Conservation (phyloP, 2,113 vertebrate species). For the Apistogramma diplotaenia region DNA sequence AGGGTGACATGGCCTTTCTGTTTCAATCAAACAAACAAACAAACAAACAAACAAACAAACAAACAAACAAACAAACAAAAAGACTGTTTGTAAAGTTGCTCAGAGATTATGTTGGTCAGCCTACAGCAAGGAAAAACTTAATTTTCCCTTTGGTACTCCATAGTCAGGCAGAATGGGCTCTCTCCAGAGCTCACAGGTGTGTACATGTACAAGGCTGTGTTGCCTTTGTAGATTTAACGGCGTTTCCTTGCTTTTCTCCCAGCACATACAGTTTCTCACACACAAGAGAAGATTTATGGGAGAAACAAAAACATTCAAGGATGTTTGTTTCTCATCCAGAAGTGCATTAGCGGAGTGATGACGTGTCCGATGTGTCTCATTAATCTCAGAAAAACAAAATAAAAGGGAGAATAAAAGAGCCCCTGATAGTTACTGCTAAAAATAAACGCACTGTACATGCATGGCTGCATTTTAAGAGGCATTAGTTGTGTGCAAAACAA, state of each 20-base stretch:
- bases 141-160: neutral
- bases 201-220: neutral
- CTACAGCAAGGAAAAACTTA: neutral
- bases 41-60: neutral
- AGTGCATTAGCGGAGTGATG: neutral
- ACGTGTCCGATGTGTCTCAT: neutral
- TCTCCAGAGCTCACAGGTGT: neutral
- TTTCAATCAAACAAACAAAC: neutral
- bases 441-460: neutral
- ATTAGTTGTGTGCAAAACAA: neutral
- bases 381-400: neutral
- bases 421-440: neutral
- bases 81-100: neutral
- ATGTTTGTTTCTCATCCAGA: slow-evolving; percentile 10
- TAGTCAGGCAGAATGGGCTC: neutral
- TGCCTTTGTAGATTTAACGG: neutral
- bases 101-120: slow-evolving; percentile 13
- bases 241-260: neutral
- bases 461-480: neutral
- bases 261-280: neutral
- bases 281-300: neutral
- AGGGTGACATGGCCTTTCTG: neutral
- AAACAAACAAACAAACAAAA: neutral
- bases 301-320: neutral
- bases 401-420: neutral